Evolutionary conservation across 2,113 vertebrate genomes (phyloP).

Genomic region (Fregetta grallaria): DNA sequence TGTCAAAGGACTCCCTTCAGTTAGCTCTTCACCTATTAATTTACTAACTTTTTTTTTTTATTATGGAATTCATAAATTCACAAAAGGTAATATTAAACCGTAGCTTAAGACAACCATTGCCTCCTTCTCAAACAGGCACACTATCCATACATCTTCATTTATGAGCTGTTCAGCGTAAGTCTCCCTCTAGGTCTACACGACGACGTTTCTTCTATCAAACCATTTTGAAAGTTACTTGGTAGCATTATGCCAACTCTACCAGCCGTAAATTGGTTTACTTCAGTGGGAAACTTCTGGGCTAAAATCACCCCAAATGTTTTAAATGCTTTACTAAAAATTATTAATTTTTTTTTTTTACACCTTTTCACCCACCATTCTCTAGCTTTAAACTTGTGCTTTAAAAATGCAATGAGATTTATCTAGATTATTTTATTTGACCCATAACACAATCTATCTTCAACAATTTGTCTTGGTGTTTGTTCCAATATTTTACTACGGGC

Average conservation of each 20-base stretch:
- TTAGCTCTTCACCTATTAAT: background rate
- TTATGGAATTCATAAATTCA: background rate
- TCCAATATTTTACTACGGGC: background rate
- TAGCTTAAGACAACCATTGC: background rate
- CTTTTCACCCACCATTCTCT: background rate
- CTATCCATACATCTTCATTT: background rate
- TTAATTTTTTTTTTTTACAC: background rate
- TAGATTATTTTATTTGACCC: background rate
- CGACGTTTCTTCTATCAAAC: background rate
- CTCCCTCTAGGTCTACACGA: background rate
- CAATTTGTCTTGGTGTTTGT: background rate
- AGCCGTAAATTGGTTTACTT: background rate
- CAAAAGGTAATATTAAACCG: background rate
- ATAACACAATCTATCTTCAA: background rate
- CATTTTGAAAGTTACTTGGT: too few relatives aligned
- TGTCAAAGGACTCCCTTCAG: background rate
- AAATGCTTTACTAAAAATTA: background rate
- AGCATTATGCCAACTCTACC: background rate
- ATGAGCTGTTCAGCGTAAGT: accelerated
- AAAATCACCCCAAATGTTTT: background rate
- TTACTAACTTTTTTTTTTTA: background rate
- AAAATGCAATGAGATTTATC: background rate
- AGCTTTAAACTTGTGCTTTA: background rate
- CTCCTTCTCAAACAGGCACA: background rate
- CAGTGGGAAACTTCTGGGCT: background rate